Percentiles rank a stretch among this genome's conserved stretches.
Evolutionary conservation across 2,888 invertebrate species (phyloP).

Genomic region (Chymomyza fuscimana): DNA sequence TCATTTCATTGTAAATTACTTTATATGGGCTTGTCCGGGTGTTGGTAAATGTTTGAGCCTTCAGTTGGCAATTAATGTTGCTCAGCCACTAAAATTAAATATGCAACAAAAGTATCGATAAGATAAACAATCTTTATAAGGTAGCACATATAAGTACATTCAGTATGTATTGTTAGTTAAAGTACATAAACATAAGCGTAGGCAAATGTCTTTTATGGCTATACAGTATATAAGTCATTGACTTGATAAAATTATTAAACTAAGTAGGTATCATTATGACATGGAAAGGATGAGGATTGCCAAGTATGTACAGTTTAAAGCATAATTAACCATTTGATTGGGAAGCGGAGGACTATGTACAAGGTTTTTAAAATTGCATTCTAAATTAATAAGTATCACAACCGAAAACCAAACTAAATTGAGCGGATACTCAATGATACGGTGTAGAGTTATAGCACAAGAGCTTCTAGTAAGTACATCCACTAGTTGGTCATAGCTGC

Average conservation of each 20-base stretch:
- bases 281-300: not conserved
- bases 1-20: not conserved
- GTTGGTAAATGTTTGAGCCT: not conserved
- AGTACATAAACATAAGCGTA: not conserved
- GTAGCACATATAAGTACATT: conserved; percentile 23
- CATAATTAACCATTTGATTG: conserved; percentile 22
- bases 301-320: conserved; percentile 23
- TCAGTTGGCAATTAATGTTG: not conserved
- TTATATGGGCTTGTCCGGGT: not conserved
- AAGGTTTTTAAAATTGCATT: conserved; percentile 17
- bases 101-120: conserved; percentile 35
- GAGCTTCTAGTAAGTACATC: not conserved
- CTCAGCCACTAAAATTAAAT: conserved; percentile 19
- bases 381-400: conserved; percentile 56
- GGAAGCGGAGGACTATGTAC: conserved; percentile 1
- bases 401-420: conserved; percentile 42
- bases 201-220: not conserved
- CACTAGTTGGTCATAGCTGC: conserved; percentile 12
- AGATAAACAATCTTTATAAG: conserved; percentile 41
- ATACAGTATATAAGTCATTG: not conserved
- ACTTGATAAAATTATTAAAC: not conserved
- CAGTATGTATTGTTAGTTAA: conserved; percentile 11
- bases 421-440: not conserved
- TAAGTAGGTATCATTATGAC: not conserved
- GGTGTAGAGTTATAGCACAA: not conserved